These are phyloP conservation scores for Plectrocnemia conspersa DNA, from an alignment of 1,140 invertebrate genomes.

Conservation along the genomic window DNA sequence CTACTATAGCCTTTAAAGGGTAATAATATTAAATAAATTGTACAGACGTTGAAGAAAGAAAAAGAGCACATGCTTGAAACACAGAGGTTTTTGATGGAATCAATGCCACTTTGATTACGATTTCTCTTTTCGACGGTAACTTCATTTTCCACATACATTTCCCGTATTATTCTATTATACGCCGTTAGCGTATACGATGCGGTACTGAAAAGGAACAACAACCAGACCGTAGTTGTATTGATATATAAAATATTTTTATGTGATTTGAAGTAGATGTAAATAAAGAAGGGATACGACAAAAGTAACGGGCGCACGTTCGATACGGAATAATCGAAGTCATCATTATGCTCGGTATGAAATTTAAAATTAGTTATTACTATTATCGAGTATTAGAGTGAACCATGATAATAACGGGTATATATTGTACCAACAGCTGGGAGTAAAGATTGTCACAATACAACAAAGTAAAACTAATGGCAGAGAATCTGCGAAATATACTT, in stretches of 20 bases:
- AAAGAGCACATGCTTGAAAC: background rate
- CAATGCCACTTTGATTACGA: constrained; percentile 19
- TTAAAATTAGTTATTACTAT: no score
- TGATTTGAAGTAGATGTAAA: constrained; percentile 3
- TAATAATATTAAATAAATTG: constrained; percentile 20
- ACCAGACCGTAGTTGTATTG: constrained; percentile 8
- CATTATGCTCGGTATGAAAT: no score
- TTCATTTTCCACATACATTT: constrained; percentile 12
- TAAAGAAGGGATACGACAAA: background rate
- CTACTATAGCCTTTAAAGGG: constrained; percentile 5
- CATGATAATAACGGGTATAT: no score
- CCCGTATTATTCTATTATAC: constrained; percentile 16
- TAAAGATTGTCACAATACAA: no score
- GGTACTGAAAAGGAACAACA: constrained; percentile 1
- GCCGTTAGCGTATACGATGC: constrained; percentile 9
- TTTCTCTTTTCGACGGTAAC: constrained; percentile 16
- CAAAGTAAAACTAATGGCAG: no score
- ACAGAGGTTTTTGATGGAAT: constrained; percentile 17
- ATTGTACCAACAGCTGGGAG: no score
- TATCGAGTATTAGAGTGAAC: no score
- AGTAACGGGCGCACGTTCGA: background rate
- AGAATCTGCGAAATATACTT: no score
- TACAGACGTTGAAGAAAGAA: no score
- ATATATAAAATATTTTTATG: constrained; percentile 17
- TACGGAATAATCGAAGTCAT: no score